Base-by-base conservation (phyloP, 2,113 vertebrate genomes). In the Azemiops feae region DNA sequence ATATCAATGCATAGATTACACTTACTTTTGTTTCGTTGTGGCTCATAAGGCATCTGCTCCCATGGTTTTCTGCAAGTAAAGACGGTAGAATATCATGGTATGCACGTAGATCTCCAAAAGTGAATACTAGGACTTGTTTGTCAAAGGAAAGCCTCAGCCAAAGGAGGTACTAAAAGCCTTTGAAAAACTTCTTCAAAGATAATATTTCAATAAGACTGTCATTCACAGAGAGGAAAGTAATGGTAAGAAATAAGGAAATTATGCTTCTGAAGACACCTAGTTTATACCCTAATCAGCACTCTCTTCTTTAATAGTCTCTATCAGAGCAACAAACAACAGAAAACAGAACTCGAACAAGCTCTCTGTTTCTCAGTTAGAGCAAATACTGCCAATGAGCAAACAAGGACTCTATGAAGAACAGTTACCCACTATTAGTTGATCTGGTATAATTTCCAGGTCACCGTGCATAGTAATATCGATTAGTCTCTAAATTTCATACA, bases 1-100 rank as follows among this genome's bases (percentile, higher is more conserved):
- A 81, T 20, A 39, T 8, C 47, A 69, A 20, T 25, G 45, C 18
- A 27, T 58, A 90, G 27, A 58, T 45, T 81, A 85, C 55, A 97
- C 97, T 96, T 96, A 97, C 97, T 96, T 96, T 97, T 97, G 85
- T 97, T 96, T 88, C 95, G 92, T 58, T 97, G 97, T 89, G 96
- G 92, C 55, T 97, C 97, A 93, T 94, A 96, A 53, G 96, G 96
- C 87, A 96, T 90, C 88, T 97, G 97, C 54, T 97, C 97, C 95
- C 96, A 97, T 23, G 96, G 96, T 92, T 97, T 97, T 95, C 97
- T 98, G 95, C 6, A 96, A 97, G 53, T 96, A 88, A 97, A 47
- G 95, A 92, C 23, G 5, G 52, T 4, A 45, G 58, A 6, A n/a
- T 57, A 27, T 87, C 34, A 54, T 22, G 22, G 69, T 22, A 85